phyloP scores from a whole-genome alignment of 2,113 vertebrate genomes.

The Aphelocoma coerulescens region DNA sequence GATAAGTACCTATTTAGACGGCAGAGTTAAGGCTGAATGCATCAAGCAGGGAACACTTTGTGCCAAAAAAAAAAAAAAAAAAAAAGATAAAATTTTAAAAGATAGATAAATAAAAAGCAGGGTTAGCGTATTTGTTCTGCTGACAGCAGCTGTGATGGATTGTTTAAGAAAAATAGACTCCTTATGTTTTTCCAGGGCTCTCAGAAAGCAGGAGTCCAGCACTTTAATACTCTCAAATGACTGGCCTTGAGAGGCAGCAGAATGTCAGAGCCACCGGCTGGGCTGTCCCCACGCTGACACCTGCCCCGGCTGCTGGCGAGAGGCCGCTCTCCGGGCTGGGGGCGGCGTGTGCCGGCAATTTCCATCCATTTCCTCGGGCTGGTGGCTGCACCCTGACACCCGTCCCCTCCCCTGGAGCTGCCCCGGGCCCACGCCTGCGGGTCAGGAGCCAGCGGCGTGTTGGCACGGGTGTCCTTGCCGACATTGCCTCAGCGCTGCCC shows the following conservation, averaged over 20 bases:
- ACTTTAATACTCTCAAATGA: conserved; percentile 70
- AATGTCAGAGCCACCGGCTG: conserved; percentile 9
- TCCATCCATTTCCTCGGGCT: conserved; percentile 4
- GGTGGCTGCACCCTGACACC: not conserved
- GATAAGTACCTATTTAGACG: conserved; percentile 75
- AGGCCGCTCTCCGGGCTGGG: not conserved
- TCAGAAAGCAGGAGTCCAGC: conserved; percentile 64
- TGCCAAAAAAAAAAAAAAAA: not conserved
- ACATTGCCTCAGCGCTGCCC: not conserved
- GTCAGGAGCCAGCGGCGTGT: fast-evolving
- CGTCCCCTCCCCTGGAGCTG: not conserved
- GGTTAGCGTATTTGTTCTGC: conserved; percentile 70
- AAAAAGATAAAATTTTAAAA: not conserved
- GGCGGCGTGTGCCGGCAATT: not conserved
- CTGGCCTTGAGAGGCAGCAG: conserved; percentile 64
- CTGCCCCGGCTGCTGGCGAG: not conserved
- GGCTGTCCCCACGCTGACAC: conserved; percentile 27
- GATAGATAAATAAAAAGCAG: conserved; percentile 59
- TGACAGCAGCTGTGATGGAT: conserved; percentile 75
- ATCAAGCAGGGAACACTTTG: conserved; percentile 67
- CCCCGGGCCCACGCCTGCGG: not conserved
- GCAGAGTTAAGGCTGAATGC: conserved; percentile 71
- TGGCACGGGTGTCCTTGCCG: not conserved
- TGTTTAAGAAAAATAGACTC: conserved; percentile 72
- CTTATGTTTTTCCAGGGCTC: conserved; percentile 61